Conservation (phyloP, 2,113 vertebrate genomes). For the Falcunculus frontatus region DNA sequence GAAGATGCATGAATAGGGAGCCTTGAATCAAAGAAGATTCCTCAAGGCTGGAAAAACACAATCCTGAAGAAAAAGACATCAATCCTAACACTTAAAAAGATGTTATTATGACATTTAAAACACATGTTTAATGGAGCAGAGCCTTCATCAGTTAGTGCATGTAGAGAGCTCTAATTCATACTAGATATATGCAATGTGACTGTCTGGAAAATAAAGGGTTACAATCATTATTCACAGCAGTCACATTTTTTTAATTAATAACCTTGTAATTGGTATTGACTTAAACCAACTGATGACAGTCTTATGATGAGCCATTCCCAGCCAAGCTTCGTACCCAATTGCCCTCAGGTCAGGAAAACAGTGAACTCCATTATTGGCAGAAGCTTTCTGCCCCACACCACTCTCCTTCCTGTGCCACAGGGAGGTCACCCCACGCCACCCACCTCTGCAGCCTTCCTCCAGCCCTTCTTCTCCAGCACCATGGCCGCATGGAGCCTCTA, state of each 20-base stretch:
- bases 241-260: slow-evolving; percentile 77
- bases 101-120: not conserved
- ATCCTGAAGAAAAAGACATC: not conserved
- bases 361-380: slow-evolving; percentile 31
- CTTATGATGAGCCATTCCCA: slow-evolving; percentile 61
- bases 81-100: not conserved
- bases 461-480: not conserved
- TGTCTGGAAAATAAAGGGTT: slow-evolving; percentile 35
- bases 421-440: not conserved
- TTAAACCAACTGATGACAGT: slow-evolving; percentile 65
- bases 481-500: not conserved
- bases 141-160: not conserved
- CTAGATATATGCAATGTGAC: not conserved
- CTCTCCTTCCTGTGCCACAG: not conserved
- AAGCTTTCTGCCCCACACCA: slow-evolving; percentile 9
- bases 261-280: slow-evolving; percentile 74
- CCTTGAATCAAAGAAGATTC: not conserved
- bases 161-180: not conserved
- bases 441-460: not conserved
- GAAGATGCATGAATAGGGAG: not conserved
- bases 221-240: slow-evolving; percentile 39
- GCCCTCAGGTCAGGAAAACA: slow-evolving; percentile 59
- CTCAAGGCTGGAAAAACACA: not conserved
- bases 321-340: slow-evolving; percentile 40
- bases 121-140: not conserved